phyloP scores from a whole-genome alignment of 2,797 vertebrate genomes.

The Enteromius trimaculatus region DNA sequence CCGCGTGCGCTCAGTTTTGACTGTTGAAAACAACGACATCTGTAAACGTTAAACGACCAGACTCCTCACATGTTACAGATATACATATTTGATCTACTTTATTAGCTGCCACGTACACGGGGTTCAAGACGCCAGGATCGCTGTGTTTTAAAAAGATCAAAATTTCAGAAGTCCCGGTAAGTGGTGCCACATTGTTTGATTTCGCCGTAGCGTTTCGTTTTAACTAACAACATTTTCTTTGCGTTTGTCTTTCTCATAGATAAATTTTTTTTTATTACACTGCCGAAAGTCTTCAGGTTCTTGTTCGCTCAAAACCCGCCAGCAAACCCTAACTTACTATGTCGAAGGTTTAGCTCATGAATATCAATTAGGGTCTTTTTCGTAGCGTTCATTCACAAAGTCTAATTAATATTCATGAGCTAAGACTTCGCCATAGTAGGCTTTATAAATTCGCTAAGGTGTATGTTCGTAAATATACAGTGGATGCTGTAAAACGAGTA shows the following conservation, averaged over 20 bases:
- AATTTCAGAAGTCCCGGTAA: constrained; percentile 44
- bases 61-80: neutral
- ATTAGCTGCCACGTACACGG: neutral
- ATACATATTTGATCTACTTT: neutral
- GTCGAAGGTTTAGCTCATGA: neutral
- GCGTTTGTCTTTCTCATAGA: neutral
- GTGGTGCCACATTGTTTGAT: constrained; percentile 45
- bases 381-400: neutral
- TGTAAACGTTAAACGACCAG: neutral
- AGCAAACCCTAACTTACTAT: neutral
- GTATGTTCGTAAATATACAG: neutral
- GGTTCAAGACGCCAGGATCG: neutral
- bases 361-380: neutral
- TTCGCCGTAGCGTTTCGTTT: neutral
- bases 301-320: neutral
- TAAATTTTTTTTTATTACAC: neutral
- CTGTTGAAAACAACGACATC: constrained; percentile 8
- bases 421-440: neutral
- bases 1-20: constrained; percentile 18
- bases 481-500: neutral
- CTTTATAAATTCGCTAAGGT: neutral
- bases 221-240: neutral
- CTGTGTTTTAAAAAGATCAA: constrained; percentile 13
- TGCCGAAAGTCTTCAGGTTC: neutral
- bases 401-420: constrained; percentile 6